These are phyloP conservation scores for Kradibia gibbosae DNA, from an alignment of 1,140 invertebrate species.

Conservation along the genomic window DNA sequence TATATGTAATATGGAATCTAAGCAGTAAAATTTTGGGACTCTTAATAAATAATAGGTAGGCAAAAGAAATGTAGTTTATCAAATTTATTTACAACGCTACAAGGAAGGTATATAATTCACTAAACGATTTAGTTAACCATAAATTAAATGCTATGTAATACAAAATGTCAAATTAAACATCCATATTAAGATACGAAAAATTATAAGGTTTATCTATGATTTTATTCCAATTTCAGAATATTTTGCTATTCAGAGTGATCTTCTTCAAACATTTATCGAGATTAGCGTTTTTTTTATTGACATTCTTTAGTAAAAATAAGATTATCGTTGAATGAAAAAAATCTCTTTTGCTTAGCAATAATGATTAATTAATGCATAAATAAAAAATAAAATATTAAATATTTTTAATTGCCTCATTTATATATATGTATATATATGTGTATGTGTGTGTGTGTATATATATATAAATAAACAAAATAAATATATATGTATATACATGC, in stretches of 20 bases:
- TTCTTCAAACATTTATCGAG: not conserved
- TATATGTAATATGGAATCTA: not conserved
- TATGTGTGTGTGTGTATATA: too few relatives aligned
- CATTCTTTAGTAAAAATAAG: not conserved
- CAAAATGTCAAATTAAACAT: not conserved
- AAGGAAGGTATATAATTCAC: conserved; percentile 19
- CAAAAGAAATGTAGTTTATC: conserved; percentile 32
- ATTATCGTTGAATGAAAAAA: not conserved
- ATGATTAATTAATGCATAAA: not conserved
- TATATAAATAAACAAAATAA: not conserved
- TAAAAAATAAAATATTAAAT: conserved; percentile 12
- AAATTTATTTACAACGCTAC: conserved; percentile 54
- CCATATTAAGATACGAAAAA: not conserved
- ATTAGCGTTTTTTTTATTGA: not conserved
- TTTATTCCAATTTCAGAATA: conserved; percentile 10
- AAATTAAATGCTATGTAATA: conserved; percentile 14
- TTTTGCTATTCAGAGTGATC: not conserved
- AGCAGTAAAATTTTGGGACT: not conserved
- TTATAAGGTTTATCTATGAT: not conserved
- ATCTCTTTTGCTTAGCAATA: not conserved
- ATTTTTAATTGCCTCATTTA: not conserved
- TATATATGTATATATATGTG: too few relatives aligned
- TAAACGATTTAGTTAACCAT: not conserved
- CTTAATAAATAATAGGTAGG: not conserved
- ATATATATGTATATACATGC: too few relatives aligned